These are phyloP conservation scores for Xenentodon cancila DNA, from an alignment of 2,797 vertebrate species.

Conservation along the genomic window DNA sequence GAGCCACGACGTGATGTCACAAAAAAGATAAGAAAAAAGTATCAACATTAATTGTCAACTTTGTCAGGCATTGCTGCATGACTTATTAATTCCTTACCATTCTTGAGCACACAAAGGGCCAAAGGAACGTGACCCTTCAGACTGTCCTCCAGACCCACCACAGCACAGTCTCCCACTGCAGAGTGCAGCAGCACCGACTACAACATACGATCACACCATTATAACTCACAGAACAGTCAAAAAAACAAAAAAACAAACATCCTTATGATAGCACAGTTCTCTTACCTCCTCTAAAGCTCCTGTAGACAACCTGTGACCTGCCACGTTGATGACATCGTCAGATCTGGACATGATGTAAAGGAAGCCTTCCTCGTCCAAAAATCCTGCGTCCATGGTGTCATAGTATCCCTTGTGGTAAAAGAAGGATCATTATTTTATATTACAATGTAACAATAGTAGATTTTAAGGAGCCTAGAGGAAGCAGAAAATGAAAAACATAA, in stretches of 20 bases:
- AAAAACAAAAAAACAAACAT: neutral
- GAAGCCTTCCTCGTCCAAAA: slow-evolving; percentile 90
- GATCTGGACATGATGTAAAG: slow-evolving; percentile 93
- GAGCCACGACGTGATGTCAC: neutral
- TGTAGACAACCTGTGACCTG: slow-evolving; percentile 93
- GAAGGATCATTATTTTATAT: too few relatives aligned
- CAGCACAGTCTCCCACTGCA: slow-evolving; percentile 91
- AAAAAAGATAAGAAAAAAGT: neutral
- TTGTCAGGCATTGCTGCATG: too few relatives aligned
- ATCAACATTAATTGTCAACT: neutral
- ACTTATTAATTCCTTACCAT: slow-evolving; percentile 81
- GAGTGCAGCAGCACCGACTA: slow-evolving; percentile 89
- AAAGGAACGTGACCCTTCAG: slow-evolving; percentile 93
- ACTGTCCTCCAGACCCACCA: slow-evolving; percentile 91
- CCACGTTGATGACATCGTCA: slow-evolving; percentile 97
- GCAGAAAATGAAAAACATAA: too few relatives aligned
- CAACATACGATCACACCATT: slow-evolving; percentile 16
- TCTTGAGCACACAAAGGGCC: slow-evolving; percentile 90
- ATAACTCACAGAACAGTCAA: neutral
- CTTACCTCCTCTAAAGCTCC: slow-evolving; percentile 93
- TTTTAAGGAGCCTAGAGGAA: too few relatives aligned
- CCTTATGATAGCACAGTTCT: fast-evolving
- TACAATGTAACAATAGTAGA: too few relatives aligned
- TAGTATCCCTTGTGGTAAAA: slow-evolving; percentile 87
- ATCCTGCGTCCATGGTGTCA: slow-evolving; percentile 96